These are phyloP conservation scores for Limanda limanda DNA, from an alignment of 2,113 vertebrate genomes.

Conservation along the genomic window DNA sequence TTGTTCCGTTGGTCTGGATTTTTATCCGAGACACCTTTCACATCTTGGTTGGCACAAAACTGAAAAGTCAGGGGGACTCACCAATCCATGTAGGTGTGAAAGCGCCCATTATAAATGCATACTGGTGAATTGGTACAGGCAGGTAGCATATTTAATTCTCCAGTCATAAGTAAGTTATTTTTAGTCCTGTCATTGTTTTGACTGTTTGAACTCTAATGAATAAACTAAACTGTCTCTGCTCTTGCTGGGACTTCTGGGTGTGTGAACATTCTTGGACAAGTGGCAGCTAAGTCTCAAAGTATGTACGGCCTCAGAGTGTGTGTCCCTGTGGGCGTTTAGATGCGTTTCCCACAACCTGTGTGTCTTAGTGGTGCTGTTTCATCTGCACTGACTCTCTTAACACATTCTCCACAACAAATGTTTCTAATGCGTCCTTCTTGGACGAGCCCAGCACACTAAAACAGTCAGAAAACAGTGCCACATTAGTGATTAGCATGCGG, in stretches of 20 bases:
- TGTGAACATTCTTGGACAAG: neutral
- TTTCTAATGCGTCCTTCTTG: neutral
- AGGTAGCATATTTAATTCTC: too few species aligned
- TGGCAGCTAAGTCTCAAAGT: neutral
- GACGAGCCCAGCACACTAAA: neutral
- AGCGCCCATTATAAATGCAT: too few species aligned
- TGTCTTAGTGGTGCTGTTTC: constrained; percentile 38
- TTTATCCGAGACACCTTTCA: too few species aligned
- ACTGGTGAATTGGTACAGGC: too few species aligned
- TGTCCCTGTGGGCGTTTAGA: neutral
- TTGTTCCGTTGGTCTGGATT: too few species aligned
- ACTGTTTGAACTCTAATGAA: too few species aligned
- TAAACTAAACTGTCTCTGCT: neutral
- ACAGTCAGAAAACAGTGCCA: constrained; percentile 13
- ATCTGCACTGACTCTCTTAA: constrained; percentile 34
- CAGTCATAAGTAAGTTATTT: too few species aligned
- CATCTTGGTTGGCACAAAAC: too few species aligned
- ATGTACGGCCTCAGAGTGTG: neutral
- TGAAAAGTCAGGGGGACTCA: too few species aligned
- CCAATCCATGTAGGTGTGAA: too few species aligned
- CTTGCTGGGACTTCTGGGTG: neutral
- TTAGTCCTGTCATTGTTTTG: too few species aligned
- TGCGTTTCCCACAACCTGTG: constrained; percentile 19
- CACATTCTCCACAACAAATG: constrained; percentile 16
- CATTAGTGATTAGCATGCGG: constrained; percentile 53